Base-by-base conservation (phyloP, 2,113 vertebrate genomes). In the Mustelus asterias region DNA sequence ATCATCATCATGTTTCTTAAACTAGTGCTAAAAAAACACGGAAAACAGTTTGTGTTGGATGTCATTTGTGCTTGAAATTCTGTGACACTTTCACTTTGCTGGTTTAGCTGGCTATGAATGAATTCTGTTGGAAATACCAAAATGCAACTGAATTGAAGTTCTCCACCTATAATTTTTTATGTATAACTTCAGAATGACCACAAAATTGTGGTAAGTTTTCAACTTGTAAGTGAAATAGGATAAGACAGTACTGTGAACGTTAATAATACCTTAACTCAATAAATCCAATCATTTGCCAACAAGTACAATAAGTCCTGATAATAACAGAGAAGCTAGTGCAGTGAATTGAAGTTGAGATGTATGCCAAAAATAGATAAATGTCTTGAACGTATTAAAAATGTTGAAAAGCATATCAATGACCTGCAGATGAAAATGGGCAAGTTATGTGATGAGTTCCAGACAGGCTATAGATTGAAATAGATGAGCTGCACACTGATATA, bases 381-480 rank as follows among this genome's bases (percentile, higher is more conserved):
- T n/a, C 58, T 92, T 92, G 33, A 92, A 29, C 33, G 60, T n/a
- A 92, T 63, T 92, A 92, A n/a, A 41, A 92, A 63, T 58, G 26
- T 63, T 63, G 89, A 37, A 92, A 92, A 65, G 58, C 58, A 63
- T 63, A 65, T 92, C 58, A 92, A 63, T 90, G 88, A 90, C 88
- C 54, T 90, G 88, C 54, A 60, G 26, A 90, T 92, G 89, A 92
- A 90, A 65, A 92, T 92, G 29, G 89, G 60, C 33, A 65, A 92
- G 58, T n/a, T 63, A 90, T 90, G 24, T 60, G 54, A 90, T 90
- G 88, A 90, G 54, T 33, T 60, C 26, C 26, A 60, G 54, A 60
- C 88, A 90, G 88, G 48, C 26, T 90, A 48, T 60, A 90, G 88
- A 90, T 90, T 90, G 88, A 60, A 90, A 33, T 58, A 90, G 88